phyloP scores from a whole-genome alignment of 2,888 invertebrate genomes.

The Atethmia centrago region DNA sequence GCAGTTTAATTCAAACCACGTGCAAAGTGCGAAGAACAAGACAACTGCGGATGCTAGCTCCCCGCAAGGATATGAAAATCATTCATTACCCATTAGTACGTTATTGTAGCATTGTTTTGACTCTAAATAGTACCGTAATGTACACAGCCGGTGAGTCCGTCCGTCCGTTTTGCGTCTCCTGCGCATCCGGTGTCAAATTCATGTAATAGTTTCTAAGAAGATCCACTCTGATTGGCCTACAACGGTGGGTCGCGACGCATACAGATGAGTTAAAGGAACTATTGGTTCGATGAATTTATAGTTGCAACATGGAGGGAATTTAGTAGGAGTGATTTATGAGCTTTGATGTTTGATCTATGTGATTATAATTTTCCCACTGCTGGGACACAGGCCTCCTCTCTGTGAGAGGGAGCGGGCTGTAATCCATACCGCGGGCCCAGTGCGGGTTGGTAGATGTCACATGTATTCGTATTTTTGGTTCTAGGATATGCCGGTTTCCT shows the following conservation, averaged over 20 bases:
- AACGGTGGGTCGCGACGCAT: slow-evolving; percentile 55
- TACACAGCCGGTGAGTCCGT: slow-evolving; percentile 67
- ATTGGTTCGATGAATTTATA: slow-evolving; percentile 52
- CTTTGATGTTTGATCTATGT: slow-evolving; percentile 13
- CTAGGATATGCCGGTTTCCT: too few species aligned
- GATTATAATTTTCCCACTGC: too few species aligned
- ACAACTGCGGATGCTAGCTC: slow-evolving; percentile 60
- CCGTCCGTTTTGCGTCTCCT: slow-evolving; percentile 66
- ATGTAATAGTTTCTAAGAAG: slow-evolving; percentile 77
- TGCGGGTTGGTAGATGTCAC: too few species aligned
- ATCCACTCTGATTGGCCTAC: slow-evolving; percentile 64
- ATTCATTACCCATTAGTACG: slow-evolving; percentile 62
- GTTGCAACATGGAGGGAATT: slow-evolving; percentile 30
- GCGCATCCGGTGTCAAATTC: slow-evolving; percentile 82
- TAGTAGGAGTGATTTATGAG: slow-evolving; percentile 43
- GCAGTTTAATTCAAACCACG: slow-evolving; percentile 51
- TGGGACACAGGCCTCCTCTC: too few species aligned
- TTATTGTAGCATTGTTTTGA: slow-evolving; percentile 80
- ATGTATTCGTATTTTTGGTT: too few species aligned
- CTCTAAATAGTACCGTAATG: slow-evolving; percentile 69
- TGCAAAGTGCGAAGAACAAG: slow-evolving; percentile 43
- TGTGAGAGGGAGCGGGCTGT: too few species aligned
- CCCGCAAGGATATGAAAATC: slow-evolving; percentile 68
- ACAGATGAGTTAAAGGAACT: slow-evolving; percentile 24
- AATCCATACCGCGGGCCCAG: too few species aligned